A percentile compares a stretch with the other conserved stretches of the same genome.
These are phyloP conservation scores for Pelosia muscerda DNA, from an alignment of 2,888 invertebrate species.

Conservation along the genomic window DNA sequence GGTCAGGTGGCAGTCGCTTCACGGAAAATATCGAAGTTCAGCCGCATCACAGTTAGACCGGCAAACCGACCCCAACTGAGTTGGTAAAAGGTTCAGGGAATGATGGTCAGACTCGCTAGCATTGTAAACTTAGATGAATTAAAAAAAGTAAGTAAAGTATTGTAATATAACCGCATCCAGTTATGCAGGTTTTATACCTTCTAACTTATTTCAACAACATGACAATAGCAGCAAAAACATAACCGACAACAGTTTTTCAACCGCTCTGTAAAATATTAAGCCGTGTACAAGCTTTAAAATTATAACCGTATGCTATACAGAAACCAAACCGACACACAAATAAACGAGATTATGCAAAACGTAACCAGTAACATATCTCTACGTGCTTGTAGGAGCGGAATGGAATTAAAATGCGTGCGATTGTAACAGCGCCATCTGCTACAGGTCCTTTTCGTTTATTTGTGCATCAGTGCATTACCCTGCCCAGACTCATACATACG, in stretches of 20 bases:
- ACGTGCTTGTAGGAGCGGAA: conserved; percentile 46
- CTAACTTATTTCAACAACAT: neutral
- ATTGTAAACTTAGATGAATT: too few relatives aligned
- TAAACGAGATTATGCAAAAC: conserved; percentile 41
- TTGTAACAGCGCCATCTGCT: conserved; percentile 52
- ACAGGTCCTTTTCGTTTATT: conserved; percentile 51
- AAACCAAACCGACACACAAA: conserved; percentile 40
- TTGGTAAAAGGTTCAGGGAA: too few relatives aligned
- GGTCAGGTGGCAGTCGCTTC: too few relatives aligned
- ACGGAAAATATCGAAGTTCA: too few relatives aligned
- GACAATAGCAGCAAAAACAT: neutral
- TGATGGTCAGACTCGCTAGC: too few relatives aligned
- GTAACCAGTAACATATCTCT: conserved; percentile 46
- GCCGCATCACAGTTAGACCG: too few relatives aligned
- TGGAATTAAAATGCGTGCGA: conserved; percentile 56
- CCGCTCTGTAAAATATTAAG: neutral
- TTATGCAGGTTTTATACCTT: neutral
- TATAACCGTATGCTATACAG: conserved; percentile 23
- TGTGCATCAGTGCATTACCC: conserved; percentile 50
- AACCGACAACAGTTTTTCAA: neutral
- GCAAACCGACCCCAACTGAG: too few relatives aligned
- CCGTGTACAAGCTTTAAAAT: neutral
- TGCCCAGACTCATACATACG: conserved; percentile 20
- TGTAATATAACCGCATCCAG: neutral
- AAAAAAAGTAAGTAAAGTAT: too few relatives aligned